Evolutionary conservation across 2,113 vertebrate species (phyloP).

Genomic region (Chaetorhynchus papuensis): DNA sequence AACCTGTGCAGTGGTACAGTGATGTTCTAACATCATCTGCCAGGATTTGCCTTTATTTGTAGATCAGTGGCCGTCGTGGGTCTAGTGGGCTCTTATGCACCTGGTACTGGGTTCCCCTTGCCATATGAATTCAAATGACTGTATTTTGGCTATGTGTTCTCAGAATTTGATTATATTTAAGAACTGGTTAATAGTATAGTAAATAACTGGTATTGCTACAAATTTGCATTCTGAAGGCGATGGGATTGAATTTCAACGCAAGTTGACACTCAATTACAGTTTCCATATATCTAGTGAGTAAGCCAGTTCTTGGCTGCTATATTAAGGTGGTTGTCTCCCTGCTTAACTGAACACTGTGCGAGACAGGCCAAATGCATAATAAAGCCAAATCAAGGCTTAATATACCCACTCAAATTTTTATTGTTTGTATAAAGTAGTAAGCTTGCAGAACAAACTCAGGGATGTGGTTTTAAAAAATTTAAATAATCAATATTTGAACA

Average conservation of each 20-base stretch:
- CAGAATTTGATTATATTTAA: slow-evolving; percentile 72
- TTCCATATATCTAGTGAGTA: slow-evolving; percentile 68
- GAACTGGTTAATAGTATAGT: slow-evolving; percentile 71
- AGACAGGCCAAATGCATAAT: slow-evolving; percentile 43
- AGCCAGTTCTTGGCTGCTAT: slow-evolving; percentile 43
- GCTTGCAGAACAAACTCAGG: slow-evolving; percentile 19
- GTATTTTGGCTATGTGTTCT: slow-evolving; percentile 57
- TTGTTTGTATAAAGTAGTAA: slow-evolving; percentile 33
- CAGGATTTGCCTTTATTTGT: neutral
- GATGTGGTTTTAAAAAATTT: neutral
- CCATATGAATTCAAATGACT: slow-evolving; percentile 12
- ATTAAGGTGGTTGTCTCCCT: slow-evolving; percentile 47
- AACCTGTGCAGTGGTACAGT: neutral
- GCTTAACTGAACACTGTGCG: slow-evolving; percentile 34
- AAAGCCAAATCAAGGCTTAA: slow-evolving; percentile 55
- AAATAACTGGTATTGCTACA: slow-evolving; percentile 71
- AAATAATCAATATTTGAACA: slow-evolving; percentile 8
- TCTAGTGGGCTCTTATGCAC: neutral
- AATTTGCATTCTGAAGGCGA: slow-evolving; percentile 67
- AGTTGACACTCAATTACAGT: slow-evolving; percentile 78
- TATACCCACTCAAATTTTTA: slow-evolving; percentile 9
- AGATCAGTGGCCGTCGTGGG: neutral
- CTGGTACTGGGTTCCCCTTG: neutral
- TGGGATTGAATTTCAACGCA: slow-evolving; percentile 71
- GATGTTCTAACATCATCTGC: neutral